These are phyloP conservation scores for Silurus asotus DNA, from an alignment of 2,113 vertebrate species.

Conservation along the genomic window DNA sequence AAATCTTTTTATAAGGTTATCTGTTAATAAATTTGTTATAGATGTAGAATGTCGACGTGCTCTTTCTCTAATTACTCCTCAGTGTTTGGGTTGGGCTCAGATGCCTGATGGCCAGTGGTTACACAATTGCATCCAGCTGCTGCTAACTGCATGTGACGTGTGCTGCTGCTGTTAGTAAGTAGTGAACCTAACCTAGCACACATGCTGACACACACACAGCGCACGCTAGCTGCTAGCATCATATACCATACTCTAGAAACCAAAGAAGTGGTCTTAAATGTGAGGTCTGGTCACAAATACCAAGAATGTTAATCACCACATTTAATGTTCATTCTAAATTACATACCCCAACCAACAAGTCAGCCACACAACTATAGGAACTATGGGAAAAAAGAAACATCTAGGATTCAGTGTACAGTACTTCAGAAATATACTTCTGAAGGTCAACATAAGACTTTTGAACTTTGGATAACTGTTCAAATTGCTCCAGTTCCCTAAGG, in stretches of 20 bases:
- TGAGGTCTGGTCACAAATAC: neutral
- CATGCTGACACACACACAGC: slow-evolving; percentile 25
- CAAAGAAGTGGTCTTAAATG: neutral
- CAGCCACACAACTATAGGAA: neutral
- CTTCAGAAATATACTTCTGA: neutral
- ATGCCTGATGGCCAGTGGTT: slow-evolving; percentile 54
- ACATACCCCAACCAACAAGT: neutral
- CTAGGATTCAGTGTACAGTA: neutral
- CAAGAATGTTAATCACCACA: neutral
- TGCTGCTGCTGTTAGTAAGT: slow-evolving; percentile 47
- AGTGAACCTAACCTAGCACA: slow-evolving; percentile 27
- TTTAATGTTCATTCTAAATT: slow-evolving; percentile 13
- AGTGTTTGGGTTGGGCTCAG: slow-evolving; percentile 57
- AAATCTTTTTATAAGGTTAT: neutral
- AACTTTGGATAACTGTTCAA: neutral
- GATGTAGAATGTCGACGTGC: neutral
- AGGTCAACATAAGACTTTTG: neutral
- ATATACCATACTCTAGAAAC: slow-evolving; percentile 2
- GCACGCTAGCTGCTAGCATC: slow-evolving; percentile 12
- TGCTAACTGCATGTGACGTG: slow-evolving; percentile 57
- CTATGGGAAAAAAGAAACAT: neutral
- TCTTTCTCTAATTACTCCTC: slow-evolving; percentile 66
- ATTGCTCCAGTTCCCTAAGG: neutral
- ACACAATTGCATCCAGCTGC: slow-evolving; percentile 73
- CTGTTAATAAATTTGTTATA: neutral